Evolutionary conservation across 1,140 invertebrate species (phyloP).

Genomic region (Luehdorfia chinensis): DNA sequence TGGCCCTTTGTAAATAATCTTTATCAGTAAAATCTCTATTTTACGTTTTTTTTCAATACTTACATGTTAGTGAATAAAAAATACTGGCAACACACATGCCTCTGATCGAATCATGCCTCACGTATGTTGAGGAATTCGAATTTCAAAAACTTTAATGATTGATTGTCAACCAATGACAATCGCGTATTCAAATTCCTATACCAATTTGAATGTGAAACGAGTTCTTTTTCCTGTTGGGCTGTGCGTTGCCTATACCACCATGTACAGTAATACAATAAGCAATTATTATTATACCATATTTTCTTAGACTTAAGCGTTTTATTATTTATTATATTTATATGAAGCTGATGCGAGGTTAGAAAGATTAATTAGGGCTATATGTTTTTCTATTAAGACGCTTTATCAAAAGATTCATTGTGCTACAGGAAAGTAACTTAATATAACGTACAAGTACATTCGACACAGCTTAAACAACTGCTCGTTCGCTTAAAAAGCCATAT

Average conservation of each 20-base stretch:
- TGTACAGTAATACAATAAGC: constrained; percentile 60
- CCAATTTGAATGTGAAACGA: constrained; percentile 73
- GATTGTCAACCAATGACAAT: constrained; percentile 76
- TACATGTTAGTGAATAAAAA: constrained; percentile 25
- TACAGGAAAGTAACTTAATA: constrained; percentile 43
- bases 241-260: constrained; percentile 59
- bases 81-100: constrained; percentile 37
- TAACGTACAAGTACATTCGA: constrained; percentile 24
- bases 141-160: constrained; percentile 76
- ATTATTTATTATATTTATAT: constrained; percentile 23
- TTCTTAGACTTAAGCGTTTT: constrained; percentile 35
- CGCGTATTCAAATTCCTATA: constrained; percentile 72
- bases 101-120: constrained; percentile 62
- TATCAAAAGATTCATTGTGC: constrained; percentile 17
- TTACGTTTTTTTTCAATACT: too few relatives aligned
- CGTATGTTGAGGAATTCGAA: constrained; percentile 67
- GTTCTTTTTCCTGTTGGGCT: constrained; percentile 63
- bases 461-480: constrained; percentile 28
- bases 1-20: too few relatives aligned
- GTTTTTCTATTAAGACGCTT: constrained; percentile 6
- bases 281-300: constrained; percentile 52
- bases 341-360: neutral
- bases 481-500: constrained; percentile 53
- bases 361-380: neutral
- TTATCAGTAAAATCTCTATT: too few relatives aligned